Percentiles rank a stretch among this genome's conserved stretches.
Evolutionary conservation across 2,113 vertebrate genomes (phyloP).

Genomic region (Crotalus horridus): DNA sequence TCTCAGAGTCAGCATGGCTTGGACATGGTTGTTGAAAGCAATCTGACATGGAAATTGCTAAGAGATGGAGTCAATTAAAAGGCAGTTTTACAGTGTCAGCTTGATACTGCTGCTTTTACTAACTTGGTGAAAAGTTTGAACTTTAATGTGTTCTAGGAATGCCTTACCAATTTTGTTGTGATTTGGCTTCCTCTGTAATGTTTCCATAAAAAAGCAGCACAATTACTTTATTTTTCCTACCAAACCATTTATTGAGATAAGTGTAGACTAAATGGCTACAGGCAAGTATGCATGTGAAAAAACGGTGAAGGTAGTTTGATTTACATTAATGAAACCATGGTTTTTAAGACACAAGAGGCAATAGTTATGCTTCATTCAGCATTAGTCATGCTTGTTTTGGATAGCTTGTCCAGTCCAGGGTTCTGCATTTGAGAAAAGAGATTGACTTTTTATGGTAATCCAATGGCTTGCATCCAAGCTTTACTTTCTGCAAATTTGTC

Average conservation of each 20-base stretch:
- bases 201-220: slow-evolving; percentile 24
- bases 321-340: not conserved
- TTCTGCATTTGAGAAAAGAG: not conserved
- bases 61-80: slow-evolving; percentile 32
- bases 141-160: slow-evolving; percentile 37
- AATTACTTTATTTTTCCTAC: slow-evolving; percentile 7
- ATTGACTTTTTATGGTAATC: not conserved
- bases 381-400: not conserved
- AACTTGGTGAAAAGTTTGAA: slow-evolving; percentile 48
- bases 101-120: slow-evolving; percentile 13
- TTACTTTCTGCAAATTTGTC: not conserved
- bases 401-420: too few relatives aligned
- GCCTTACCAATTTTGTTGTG: not conserved
- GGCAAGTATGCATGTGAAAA: not conserved
- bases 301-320: not conserved
- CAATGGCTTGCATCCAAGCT: not conserved
- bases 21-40: slow-evolving; percentile 14
- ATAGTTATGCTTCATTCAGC: not conserved
- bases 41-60: slow-evolving; percentile 24
- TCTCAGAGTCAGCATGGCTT: slow-evolving; percentile 20
- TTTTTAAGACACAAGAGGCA: not conserved
- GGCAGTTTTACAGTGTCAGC: slow-evolving; percentile 7
- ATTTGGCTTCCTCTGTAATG: not conserved
- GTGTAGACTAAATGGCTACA: not conserved
- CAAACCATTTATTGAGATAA: not conserved